Evolutionary conservation across 2,888 invertebrate genomes (phyloP).

Genomic region (Oligia strigilis): DNA sequence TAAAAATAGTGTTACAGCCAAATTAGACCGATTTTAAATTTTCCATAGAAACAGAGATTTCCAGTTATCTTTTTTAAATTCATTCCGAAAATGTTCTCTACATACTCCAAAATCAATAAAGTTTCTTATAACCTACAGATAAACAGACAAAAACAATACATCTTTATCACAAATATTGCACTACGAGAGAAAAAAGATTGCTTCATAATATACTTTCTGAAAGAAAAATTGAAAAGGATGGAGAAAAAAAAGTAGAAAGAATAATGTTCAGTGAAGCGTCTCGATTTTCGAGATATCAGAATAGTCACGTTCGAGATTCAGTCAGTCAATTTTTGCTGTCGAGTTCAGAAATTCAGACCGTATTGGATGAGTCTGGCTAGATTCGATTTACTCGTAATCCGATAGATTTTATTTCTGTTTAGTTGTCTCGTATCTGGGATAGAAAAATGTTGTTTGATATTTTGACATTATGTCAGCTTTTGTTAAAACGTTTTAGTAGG

Average conservation of each 20-base stretch:
- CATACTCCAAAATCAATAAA: neutral
- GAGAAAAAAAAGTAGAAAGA: conserved; percentile 4
- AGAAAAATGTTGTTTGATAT: conserved; percentile 14
- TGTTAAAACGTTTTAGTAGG: conserved; percentile 2
- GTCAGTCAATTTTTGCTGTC: conserved; percentile 56
- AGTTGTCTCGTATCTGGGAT: neutral
- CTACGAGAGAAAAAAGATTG: conserved; percentile 8
- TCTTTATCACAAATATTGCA: neutral
- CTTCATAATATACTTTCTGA: neutral
- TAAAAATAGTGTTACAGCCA: too few species aligned
- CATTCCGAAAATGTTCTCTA: too few species aligned
- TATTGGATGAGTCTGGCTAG: conserved; percentile 41
- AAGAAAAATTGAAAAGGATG: conserved; percentile 31
- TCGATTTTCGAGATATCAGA: conserved; percentile 32
- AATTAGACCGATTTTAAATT: too few species aligned
- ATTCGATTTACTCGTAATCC: conserved; percentile 51
- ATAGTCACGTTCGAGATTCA: conserved; percentile 12
- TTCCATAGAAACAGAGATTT: too few species aligned
- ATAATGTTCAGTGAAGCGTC: conserved; percentile 16
- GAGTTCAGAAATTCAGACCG: conserved; percentile 41
- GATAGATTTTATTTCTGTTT: conserved; percentile 42
- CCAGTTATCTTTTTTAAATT: too few species aligned
- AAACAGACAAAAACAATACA: neutral
- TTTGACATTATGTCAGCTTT: neutral
- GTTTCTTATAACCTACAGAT: neutral